Evolutionary conservation across 2,888 invertebrate species (phyloP).

Genomic region (Drosophila subsilvestris): DNA sequence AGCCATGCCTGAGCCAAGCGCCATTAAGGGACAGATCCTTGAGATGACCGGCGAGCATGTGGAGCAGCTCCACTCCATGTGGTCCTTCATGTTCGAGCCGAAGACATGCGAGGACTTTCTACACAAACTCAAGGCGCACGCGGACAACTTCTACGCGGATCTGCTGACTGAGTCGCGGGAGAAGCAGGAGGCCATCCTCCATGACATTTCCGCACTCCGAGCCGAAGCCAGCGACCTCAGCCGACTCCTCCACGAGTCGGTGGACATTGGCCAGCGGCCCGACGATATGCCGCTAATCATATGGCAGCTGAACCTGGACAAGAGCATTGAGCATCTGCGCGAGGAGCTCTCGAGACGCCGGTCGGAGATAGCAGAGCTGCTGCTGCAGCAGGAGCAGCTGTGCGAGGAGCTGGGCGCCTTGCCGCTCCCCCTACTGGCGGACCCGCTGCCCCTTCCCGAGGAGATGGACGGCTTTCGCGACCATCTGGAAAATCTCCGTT

Average conservation of each 20-base stretch:
- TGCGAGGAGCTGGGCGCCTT: slow-evolving; percentile 82
- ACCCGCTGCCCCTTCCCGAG: slow-evolving; percentile 86
- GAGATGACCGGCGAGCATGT: slow-evolving; percentile 70
- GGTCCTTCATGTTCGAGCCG: slow-evolving; percentile 78
- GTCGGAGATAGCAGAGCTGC: slow-evolving; percentile 83
- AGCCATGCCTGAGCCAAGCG: slow-evolving; percentile 6
- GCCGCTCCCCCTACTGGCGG: slow-evolving; percentile 75
- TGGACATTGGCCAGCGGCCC: slow-evolving; percentile 65
- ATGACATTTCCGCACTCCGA: slow-evolving; percentile 85
- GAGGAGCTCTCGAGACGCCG: slow-evolving; percentile 85
- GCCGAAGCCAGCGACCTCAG: slow-evolving; percentile 77
- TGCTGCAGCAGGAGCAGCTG: slow-evolving; percentile 84
- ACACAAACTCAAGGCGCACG: slow-evolving; percentile 79
- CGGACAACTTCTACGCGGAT: slow-evolving; percentile 86
- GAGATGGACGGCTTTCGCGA: slow-evolving; percentile 86
- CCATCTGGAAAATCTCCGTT: slow-evolving; percentile 87
- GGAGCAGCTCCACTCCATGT: slow-evolving; percentile 68
- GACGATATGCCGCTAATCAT: slow-evolving; percentile 83
- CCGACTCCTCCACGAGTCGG: slow-evolving; percentile 74
- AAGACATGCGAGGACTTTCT: slow-evolving; percentile 74
- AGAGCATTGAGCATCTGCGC: slow-evolving; percentile 86
- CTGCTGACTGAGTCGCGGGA: slow-evolving; percentile 86
- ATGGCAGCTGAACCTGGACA: slow-evolving; percentile 86
- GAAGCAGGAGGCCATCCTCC: slow-evolving; percentile 85
- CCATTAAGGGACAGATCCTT: slow-evolving; percentile 56